These are phyloP conservation scores for Eublepharis macularius DNA, from an alignment of 2,113 vertebrate genomes.

Conservation along the genomic window DNA sequence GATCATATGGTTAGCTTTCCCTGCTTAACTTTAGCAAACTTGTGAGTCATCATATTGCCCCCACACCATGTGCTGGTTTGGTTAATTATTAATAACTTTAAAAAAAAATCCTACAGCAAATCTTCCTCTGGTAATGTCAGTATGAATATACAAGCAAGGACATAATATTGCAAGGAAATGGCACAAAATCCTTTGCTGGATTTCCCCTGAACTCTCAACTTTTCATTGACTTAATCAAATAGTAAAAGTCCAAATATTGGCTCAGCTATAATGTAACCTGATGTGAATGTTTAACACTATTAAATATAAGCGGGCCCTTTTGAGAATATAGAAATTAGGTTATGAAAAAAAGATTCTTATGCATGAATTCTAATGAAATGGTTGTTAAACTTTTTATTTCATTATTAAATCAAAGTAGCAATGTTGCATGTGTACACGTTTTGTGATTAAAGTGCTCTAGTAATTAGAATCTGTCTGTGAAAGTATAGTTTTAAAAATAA, in stretches of 20 bases:
- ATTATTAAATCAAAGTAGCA: slow-evolving; percentile 54
- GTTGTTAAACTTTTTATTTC: slow-evolving; percentile 44
- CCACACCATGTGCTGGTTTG: no score
- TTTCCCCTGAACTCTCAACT: not conserved
- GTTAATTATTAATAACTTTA: slow-evolving; percentile 5
- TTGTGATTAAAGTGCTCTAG: slow-evolving; percentile 39
- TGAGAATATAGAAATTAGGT: slow-evolving; percentile 33
- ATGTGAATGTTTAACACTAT: slow-evolving; percentile 43
- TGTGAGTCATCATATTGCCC: no score
- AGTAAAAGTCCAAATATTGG: not conserved
- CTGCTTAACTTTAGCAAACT: no score
- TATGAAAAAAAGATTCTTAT: slow-evolving; percentile 19
- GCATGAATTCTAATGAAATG: slow-evolving; percentile 30
- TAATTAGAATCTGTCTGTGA: slow-evolving; percentile 17
- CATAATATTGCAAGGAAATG: slow-evolving; percentile 28
- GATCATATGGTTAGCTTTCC: no score
- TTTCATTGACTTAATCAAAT: slow-evolving; percentile 42
- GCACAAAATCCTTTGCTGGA: slow-evolving; percentile 17
- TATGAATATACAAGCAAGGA: slow-evolving; percentile 23
- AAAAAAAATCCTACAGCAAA: slow-evolving; percentile 5
- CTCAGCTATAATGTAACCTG: slow-evolving; percentile 5
- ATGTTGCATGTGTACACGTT: slow-evolving; percentile 22
- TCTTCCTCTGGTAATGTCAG: slow-evolving; percentile 35
- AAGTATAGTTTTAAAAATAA: slow-evolving; percentile 1
- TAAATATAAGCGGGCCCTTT: slow-evolving; percentile 36